Conservation (phyloP, 1,140 invertebrate genomes). For the Microplitis mediator region DNA sequence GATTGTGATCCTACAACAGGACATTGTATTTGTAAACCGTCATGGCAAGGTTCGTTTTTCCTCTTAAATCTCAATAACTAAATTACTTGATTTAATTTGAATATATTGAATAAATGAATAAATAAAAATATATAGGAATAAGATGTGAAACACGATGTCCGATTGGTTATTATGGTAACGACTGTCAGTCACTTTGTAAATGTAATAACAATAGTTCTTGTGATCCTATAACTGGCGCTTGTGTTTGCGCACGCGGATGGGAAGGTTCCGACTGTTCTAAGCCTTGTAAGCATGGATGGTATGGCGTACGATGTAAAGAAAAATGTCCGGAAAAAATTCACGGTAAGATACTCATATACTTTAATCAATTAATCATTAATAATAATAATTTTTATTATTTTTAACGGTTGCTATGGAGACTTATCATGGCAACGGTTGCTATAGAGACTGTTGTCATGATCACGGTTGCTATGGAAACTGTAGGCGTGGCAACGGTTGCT, state of each 20-base stretch:
- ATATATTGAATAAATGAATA: not conserved
- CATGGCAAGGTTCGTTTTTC: slow-evolving; percentile 73
- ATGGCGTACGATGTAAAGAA: slow-evolving; percentile 82
- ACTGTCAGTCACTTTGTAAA: slow-evolving; percentile 79
- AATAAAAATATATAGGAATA: slow-evolving; percentile 41
- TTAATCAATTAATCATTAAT: not conserved
- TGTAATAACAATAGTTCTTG: slow-evolving; percentile 90
- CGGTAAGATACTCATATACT: slow-evolving; percentile 58
- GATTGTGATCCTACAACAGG: slow-evolving; percentile 84
- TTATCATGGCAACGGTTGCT: no score
- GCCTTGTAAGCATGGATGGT: slow-evolving; percentile 78
- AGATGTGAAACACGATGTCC: slow-evolving; percentile 85
- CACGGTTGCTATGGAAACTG: no score
- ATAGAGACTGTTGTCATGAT: no score
- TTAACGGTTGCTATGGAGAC: no score
- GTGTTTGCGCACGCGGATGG: slow-evolving; percentile 86
- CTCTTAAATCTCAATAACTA: not conserved
- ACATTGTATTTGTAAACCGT: slow-evolving; percentile 79
- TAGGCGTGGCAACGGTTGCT: no score
- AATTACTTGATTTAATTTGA: not conserved
- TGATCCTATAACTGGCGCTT: slow-evolving; percentile 77
- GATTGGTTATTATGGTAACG: slow-evolving; percentile 76
- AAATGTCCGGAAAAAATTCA: slow-evolving; percentile 71
- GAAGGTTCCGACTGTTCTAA: slow-evolving; percentile 75
- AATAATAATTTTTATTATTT: no score